Evolutionary conservation across 2,113 vertebrate genomes (phyloP), one percentile per base, ranked within the genome.

Genomic region (Ascaphus truei): DNA sequence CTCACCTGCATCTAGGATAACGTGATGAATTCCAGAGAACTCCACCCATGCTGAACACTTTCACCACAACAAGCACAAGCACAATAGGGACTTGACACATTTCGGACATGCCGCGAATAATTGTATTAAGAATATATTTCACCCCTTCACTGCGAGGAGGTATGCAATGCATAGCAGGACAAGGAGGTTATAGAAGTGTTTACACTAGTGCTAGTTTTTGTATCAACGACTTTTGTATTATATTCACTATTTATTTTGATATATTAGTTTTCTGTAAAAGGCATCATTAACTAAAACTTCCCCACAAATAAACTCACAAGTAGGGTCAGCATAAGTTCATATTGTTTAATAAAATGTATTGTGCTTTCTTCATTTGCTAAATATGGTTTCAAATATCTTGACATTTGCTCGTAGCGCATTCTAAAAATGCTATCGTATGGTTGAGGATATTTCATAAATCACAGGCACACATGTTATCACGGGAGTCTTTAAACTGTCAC

Each of bases 201-300:
- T 71, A 71, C 67, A 71, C 45, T 61, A 71, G 57, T 52, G 4
- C 15, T 60, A 30, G 50, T 61, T 71, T 71, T 71, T 71, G 45
- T 60, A 61, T 60, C 31, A 61, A 22, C 4, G 34, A 55, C 9
- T 52, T 71, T 71, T 58, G 48, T 61, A 52, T 39, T 71, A 52
- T 71, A 71, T 30, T 59, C 23, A 37, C 30, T 59, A 50, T 59
- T 68, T 50, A 68, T 59, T 59, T 59, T 59, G 66, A 43, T 50
- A 59, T 29, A 36, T 58, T 68, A 55, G 53, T 58, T 68, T 59
- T 51, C 66, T 60, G 43, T 69, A 51, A 50, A 60, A 36, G 34
- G 22, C 33, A 25, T 50, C 23, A 48, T 18, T n/a, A 3, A 9
- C 2, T 66, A 66, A 16, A n/a, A 30, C 43, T 18, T 33, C 41